phyloP scores from a whole-genome alignment of 2,888 invertebrate species.

The Dicyrtomina minuta region DNA sequence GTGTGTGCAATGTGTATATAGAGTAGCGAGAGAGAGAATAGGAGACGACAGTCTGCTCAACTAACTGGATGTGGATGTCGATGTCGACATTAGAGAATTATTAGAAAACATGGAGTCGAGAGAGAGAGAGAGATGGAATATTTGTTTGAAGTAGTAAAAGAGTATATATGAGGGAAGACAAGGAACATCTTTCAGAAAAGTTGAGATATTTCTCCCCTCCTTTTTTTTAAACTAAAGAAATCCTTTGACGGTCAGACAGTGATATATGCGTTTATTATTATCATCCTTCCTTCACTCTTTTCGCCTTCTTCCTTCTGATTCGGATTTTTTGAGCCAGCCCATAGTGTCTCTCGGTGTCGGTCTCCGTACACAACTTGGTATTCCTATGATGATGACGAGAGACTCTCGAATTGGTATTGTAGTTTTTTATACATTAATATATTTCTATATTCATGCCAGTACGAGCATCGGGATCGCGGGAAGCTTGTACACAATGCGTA shows the following conservation, averaged over 20 bases:
- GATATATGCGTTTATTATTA: conserved; percentile 45
- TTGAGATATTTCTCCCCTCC: conserved; percentile 36
- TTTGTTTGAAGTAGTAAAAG: conserved; percentile 14
- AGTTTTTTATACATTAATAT: too few relatives aligned
- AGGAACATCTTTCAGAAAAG: conserved; percentile 39
- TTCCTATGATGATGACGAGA: too few relatives aligned
- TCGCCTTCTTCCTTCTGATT: conserved; percentile 10
- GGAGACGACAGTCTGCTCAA: background rate
- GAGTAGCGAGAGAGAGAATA: background rate
- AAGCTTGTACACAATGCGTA: too few relatives aligned
- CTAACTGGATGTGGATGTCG: background rate
- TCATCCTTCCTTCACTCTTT: conserved; percentile 32
- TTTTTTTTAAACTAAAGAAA: conserved; percentile 37
- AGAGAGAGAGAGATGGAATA: background rate
- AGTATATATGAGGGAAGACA: conserved; percentile 23
- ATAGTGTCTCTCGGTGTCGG: too few relatives aligned
- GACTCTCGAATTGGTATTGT: too few relatives aligned
- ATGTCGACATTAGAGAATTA: conserved; percentile 24
- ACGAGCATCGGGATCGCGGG: too few relatives aligned
- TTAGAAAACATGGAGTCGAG: conserved; percentile 15
- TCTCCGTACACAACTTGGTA: too few relatives aligned
- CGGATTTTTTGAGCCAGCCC: background rate
- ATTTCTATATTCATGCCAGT: too few relatives aligned
- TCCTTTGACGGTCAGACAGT: conserved; percentile 41
- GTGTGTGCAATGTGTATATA: background rate